Base-by-base conservation (phyloP, 2,113 vertebrate species). In the Struthidea cinerea region DNA sequence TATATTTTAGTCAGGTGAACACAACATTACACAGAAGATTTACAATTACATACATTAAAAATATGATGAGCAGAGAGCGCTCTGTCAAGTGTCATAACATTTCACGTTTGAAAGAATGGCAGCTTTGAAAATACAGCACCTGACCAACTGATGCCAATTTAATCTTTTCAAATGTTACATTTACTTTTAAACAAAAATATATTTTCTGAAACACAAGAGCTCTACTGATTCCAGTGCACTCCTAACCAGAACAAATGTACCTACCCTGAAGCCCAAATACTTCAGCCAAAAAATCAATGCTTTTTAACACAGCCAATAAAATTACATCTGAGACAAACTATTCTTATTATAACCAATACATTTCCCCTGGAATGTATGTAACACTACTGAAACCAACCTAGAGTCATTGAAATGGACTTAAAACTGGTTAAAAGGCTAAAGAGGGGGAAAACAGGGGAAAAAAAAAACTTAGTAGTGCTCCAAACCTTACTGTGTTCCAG, bases 301-400 rank as follows among this genome's bases (percentile, higher is more conserved):
- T 65, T 96, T 97, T 94, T 93, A 95, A 95, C 53, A 65, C 60
- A 93, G 95, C 68, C 92, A 96, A 96, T 96, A 91, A 95, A 97
- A 81, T 73, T 80, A 87, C 52, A 92, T 71, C 44, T 10, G 52
- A 95, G 77, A 94, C 19, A 4, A 91, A 95, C 79, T 79, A 94
- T 82, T 94, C 53, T 84, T 93, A 94, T 95, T 93, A 86, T 85
- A 96, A 94, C 24, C 77, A 87, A 87, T 85, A 49, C 22, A 39
- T 81, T 84, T 75, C 46, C 41, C 13, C n/a, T 68, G 44, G 27
- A 89, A 87, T 20, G 5, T 65, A 87, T 7, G 30, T 22, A 70
- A 70, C 52, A 53, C 39, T 52, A 75, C 30, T 69, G 70, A 92
- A 96, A 74, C 17, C 44, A 86, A 39, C 8, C 14, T 56, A 11